phyloP scores from a whole-genome alignment of 1,140 invertebrate genomes.

The Diachasmimorpha longicaudata region DNA sequence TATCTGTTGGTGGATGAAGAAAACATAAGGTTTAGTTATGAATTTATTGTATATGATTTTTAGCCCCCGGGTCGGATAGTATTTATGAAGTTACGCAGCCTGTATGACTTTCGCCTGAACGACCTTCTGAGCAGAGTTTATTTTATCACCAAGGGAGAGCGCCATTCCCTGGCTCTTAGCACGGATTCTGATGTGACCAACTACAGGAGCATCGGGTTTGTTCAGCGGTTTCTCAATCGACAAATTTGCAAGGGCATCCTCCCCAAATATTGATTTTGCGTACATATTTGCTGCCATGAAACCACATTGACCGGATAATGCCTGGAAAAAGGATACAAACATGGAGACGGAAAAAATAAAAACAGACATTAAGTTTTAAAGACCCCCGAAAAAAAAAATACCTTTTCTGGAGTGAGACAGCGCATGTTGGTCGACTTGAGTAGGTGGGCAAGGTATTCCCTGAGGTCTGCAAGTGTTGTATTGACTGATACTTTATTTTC shows the following conservation, averaged over 20 bases:
- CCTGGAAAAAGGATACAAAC: conserved; percentile 61
- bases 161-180: conserved; percentile 99
- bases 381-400: conserved; percentile 36
- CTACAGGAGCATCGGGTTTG: conserved; percentile 86
- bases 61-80: neutral
- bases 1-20: neutral
- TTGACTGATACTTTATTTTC: conserved; percentile 99
- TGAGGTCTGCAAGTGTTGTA: conserved; percentile 90
- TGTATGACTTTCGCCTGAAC: conserved; percentile 66
- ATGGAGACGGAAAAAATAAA: conserved; percentile 2
- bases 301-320: conserved; percentile 93
- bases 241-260: conserved; percentile 97
- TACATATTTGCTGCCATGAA: conserved; percentile 99
- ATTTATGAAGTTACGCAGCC: conserved; percentile 58
- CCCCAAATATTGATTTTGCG: conserved; percentile 98
- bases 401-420: conserved; percentile 94
- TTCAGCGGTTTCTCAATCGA: conserved; percentile 95
- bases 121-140: conserved; percentile 89
- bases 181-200: conserved; percentile 95
- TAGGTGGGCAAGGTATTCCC: conserved; percentile 92
- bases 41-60: too few relatives aligned
- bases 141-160: conserved; percentile 93
- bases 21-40: neutral
- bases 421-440: conserved; percentile 98
- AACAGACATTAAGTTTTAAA: neutral